These are phyloP conservation scores for Ploceus nigricollis DNA, from an alignment of 2,113 vertebrate genomes.

Conservation along the genomic window DNA sequence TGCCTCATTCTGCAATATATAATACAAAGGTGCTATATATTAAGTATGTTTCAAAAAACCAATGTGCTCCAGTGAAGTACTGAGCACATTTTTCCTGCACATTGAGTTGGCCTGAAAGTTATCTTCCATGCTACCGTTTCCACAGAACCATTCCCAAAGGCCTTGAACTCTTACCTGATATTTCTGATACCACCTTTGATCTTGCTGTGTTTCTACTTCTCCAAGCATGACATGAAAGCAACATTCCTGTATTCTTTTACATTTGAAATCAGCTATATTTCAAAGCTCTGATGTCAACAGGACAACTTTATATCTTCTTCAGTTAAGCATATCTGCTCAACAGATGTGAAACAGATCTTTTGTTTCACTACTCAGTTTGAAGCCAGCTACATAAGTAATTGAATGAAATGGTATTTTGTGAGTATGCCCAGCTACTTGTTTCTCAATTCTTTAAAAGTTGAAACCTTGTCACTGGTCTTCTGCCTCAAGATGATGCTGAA, in stretches of 20 bases:
- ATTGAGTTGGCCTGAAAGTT: not conserved
- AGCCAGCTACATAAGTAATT: not conserved
- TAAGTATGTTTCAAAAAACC: not conserved
- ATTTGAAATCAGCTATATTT: conserved; percentile 29
- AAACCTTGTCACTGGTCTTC: not conserved
- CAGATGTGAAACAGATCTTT: conserved; percentile 26
- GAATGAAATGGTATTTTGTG: not conserved
- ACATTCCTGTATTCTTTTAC: not conserved
- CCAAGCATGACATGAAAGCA: conserved; percentile 13
- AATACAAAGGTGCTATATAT: not conserved
- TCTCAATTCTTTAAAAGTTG: not conserved
- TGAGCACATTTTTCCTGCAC: not conserved
- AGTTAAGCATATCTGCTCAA: conserved; percentile 35
- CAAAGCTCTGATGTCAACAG: conserved; percentile 34
- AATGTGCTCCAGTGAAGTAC: not conserved
- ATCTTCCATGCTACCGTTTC: not conserved
- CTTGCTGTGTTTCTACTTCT: not conserved
- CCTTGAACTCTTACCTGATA: conserved; percentile 1
- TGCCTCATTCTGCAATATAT: not conserved
- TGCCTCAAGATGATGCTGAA: not conserved
- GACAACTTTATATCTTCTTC: conserved; percentile 16
- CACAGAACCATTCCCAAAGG: not conserved
- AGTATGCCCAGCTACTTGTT: not conserved
- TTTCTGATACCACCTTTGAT: not conserved
- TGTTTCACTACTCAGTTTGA: not conserved